These are phyloP conservation scores for Cepaea hortensis DNA, from an alignment of 2,888 invertebrate species.

Conservation along the genomic window DNA sequence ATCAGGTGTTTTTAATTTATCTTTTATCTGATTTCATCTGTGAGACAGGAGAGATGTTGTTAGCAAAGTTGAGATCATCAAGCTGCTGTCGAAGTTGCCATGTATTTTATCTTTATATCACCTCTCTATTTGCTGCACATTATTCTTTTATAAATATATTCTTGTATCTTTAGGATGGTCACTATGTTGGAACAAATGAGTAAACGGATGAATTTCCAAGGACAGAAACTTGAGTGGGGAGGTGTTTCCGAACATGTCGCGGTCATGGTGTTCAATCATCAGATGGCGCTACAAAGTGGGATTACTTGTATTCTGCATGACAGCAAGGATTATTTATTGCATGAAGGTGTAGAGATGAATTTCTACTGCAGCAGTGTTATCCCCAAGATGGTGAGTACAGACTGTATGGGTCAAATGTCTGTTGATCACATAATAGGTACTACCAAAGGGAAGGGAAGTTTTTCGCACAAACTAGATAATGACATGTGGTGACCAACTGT, in stretches of 20 bases:
- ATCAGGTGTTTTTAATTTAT: no score
- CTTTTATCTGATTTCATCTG: no score
- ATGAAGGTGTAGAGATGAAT: slow-evolving; percentile 9
- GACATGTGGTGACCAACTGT: no score
- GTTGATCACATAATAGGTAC: no score
- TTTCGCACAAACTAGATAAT: no score
- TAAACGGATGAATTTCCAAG: slow-evolving; percentile 2
- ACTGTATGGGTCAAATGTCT: neutral
- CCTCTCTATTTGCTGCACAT: neutral
- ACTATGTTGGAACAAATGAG: slow-evolving; percentile 36
- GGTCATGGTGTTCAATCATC: slow-evolving; percentile 5
- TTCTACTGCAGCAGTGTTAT: slow-evolving; percentile 29
- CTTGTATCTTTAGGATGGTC: slow-evolving; percentile 26
- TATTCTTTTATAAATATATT: neutral
- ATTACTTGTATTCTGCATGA: slow-evolving; percentile 15
- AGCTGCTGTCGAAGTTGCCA: no score
- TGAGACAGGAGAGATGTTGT: no score
- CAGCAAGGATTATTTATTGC: slow-evolving; percentile 1
- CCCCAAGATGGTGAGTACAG: slow-evolving; percentile 22
- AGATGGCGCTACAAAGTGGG: slow-evolving; percentile 19
- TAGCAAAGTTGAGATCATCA: no score
- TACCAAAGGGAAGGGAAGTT: no score
- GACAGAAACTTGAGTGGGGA: slow-evolving; percentile 6
- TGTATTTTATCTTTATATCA: no score
- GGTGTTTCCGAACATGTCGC: slow-evolving; percentile 12